Evolutionary conservation across 2,113 vertebrate species (phyloP).

Genomic region (Calyptomena viridis): DNA sequence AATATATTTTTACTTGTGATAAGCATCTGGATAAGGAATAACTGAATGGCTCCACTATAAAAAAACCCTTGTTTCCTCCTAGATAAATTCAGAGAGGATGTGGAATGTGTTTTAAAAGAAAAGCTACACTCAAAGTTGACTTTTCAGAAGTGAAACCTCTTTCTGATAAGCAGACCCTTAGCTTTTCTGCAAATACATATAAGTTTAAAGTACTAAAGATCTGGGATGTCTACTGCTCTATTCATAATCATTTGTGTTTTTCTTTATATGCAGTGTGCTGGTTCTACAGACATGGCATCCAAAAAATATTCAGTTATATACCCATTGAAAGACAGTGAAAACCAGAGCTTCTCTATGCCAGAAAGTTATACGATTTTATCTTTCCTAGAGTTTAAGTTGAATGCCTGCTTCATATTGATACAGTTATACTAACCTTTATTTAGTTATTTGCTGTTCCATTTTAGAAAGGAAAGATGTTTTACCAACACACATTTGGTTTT

Average conservation of each 20-base stretch:
- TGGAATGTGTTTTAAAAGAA: neutral
- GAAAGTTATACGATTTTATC: neutral
- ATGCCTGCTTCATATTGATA: neutral
- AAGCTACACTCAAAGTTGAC: neutral
- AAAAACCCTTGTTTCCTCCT: neutral
- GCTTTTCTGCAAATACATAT: neutral
- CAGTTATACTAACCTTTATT: neutral
- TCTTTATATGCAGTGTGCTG: neutral
- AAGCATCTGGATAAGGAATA: neutral
- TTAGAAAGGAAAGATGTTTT: neutral
- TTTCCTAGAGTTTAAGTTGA: neutral
- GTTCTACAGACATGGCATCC: neutral
- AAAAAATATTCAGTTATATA: neutral
- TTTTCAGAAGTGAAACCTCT: neutral
- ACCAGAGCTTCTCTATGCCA: neutral
- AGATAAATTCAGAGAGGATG: neutral
- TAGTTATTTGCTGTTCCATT: neutral
- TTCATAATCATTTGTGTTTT: neutral
- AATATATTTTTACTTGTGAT: neutral
- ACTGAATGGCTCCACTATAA: neutral
- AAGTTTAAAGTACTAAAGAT: neutral
- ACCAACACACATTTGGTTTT: neutral
- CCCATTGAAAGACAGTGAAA: neutral
- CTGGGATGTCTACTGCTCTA: neutral
- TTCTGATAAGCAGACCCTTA: neutral